Base-by-base conservation (phyloP, 2,113 vertebrate species). In the Eulemur macaco region DNA sequence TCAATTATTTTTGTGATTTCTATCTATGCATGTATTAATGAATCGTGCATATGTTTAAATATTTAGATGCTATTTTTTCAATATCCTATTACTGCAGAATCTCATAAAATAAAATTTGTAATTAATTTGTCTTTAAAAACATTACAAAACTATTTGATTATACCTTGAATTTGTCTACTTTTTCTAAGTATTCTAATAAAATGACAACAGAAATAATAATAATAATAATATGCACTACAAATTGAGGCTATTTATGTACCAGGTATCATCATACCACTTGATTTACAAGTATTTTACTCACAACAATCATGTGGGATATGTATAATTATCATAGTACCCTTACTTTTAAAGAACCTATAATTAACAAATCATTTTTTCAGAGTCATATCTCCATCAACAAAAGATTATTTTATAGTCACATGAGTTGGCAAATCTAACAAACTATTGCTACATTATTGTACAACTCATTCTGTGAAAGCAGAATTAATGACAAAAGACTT, bases 311-410 rank as follows among this genome's bases (percentile, higher is more conserved):
- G 27, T 90, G 20, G 77, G 0, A 5, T 37, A 15, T 47, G 3
- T 13, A 20, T 0, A 84, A 80, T 74, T 83, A 50, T 13, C 11
- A 82, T n/a, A 13, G 86, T 78, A 3, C 5, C 13, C 78, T 69
- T 73, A 81, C 89, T 45, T 89, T 42, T 95, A 29, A 78, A 73
- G 5, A 88, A 73, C 60, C 0, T 45, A 23, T 56, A 90, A 42
- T 68, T 85, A 95, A 78, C 1, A 84, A 50, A 42, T 90, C 25
- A 73, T 95, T 86, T 95, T 83, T 86, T 87, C 63, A 92, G 54
- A n/a, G 0, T 86, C 21, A 10, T 37, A 64, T 27, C 8, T 90
- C 50, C 6, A 85, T 88, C n/a, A 39, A 7, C 68, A 27, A 92
- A 96, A 68, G 0, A 66, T 89, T 47, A 81, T 91, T 77, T 89